Evolutionary conservation across 1,140 invertebrate species (phyloP).

Genomic region (Drosophila murphyi): DNA sequence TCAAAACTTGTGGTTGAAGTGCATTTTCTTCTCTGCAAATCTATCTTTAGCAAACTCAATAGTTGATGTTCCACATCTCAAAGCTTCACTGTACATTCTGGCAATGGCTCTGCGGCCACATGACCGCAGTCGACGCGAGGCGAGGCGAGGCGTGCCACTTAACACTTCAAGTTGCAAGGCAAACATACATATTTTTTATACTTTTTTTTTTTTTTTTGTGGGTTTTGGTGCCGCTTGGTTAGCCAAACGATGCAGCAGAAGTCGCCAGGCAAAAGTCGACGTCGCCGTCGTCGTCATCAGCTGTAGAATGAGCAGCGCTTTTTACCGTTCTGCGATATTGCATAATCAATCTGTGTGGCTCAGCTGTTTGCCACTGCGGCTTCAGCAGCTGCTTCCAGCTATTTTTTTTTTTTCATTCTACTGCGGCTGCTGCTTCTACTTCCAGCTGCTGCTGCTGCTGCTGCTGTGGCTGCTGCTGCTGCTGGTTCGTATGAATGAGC

Average conservation of each 20-base stretch:
- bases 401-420: background rate
- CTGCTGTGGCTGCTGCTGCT: background rate
- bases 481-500: conserved; percentile 3
- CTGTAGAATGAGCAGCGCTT: conserved; percentile 18
- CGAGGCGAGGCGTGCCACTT: conserved; percentile 34
- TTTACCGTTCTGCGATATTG: conserved; percentile 70
- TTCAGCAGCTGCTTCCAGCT: too few relatives aligned
- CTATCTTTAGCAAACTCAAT: too few relatives aligned
- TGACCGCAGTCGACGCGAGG: background rate
- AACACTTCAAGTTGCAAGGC: conserved; percentile 32
- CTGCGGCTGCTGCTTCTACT: too few relatives aligned
- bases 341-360: conserved; percentile 49
- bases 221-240: conserved; percentile 63
- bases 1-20: too few relatives aligned
- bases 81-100: conserved; percentile 14
- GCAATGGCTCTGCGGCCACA: conserved; percentile 8
- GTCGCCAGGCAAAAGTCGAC: background rate
- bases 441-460: conserved; percentile 1
- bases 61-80: background rate
- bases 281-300: conserved; percentile 11
- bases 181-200: conserved; percentile 12
- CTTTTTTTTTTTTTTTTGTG: conserved; percentile 19
- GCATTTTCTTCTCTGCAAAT: too few relatives aligned
- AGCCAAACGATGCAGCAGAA: conserved; percentile 42
- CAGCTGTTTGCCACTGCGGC: conserved; percentile 24